These are phyloP conservation scores for Thaumatotibia leucotreta DNA, from an alignment of 1,140 invertebrate species.

Conservation along the genomic window DNA sequence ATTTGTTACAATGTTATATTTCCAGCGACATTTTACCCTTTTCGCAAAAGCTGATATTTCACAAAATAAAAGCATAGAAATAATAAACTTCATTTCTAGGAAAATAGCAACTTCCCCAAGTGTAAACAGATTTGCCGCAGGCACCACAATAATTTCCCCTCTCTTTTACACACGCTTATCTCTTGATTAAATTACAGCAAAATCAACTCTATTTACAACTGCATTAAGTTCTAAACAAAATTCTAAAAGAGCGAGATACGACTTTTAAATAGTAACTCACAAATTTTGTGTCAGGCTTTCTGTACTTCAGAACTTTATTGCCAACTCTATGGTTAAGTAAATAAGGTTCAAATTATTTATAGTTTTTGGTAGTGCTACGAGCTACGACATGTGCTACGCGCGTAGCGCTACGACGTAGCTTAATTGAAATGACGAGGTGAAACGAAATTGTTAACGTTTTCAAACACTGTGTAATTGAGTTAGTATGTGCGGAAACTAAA, in stretches of 20 bases:
- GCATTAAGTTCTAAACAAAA: neutral
- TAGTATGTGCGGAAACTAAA: no score
- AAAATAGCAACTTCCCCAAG: neutral
- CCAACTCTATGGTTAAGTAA: neutral
- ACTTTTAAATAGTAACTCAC: neutral
- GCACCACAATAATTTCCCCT: neutral
- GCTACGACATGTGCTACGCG: neutral
- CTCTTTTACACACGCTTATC: neutral
- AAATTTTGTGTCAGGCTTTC: neutral
- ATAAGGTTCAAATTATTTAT: neutral
- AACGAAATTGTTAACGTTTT: no score
- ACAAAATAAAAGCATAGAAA: slow-evolving; percentile 5
- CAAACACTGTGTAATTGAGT: no score
- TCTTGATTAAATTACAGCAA: neutral
- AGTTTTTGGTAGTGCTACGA: slow-evolving; percentile 6
- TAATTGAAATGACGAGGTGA: no score
- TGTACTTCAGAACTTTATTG: neutral
- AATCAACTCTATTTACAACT: neutral
- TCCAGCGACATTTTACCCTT: no score
- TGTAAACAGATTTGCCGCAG: neutral
- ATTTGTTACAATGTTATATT: no score
- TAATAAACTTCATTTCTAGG: neutral
- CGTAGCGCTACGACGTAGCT: neutral
- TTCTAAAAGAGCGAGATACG: neutral
- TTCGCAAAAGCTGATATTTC: neutral